Evolutionary conservation across 1,140 invertebrate species (phyloP), one percentile per base, ranked within the genome.

Genomic region (Heliconius himera): DNA sequence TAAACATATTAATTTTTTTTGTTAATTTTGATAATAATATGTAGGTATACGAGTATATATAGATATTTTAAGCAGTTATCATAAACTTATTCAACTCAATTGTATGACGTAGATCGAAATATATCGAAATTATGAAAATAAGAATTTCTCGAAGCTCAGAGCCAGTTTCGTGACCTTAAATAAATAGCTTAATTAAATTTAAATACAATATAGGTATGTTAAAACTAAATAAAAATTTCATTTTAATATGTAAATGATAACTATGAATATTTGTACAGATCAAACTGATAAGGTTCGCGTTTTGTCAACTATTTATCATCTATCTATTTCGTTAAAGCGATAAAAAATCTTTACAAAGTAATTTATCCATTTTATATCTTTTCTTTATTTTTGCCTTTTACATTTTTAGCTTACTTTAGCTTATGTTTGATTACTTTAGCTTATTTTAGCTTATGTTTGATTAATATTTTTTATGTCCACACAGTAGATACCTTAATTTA

Each of bases 151-250:
- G 26, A 75, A 87, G 87, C 86, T 89, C 83, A 83, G 88, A 88
- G 88, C 90, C 83, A 85, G 90, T 91, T 91, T 78, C 79, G 76
- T 90, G 88, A 92, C 90, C 90, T 92, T 91, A 89, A 88, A 89
- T 89, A 91, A 89, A 90, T 91, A 83, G 82, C 87, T 88, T 90
- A 86, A 90, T 90, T 84, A 84, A 85, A 85, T 87, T 87, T 83
- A 88, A 84, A 66, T 29, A 66, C 22, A 66, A 66, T 66, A 66
- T 66, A 66, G 54, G 9, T 66, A 66, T 66, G 60, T 66, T 16
- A 66, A 66, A 66, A 29, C 8, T 66, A 66, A 26, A 66, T 60
- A 22, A 29, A 66, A 66, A 66, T 16, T 26, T 22, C 13, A 29
- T 56, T n/a, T 60, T 22, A 22, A 9, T 22, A 66, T 66, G 22